Percentiles rank a stretch among this genome's conserved stretches.
Evolutionary conservation across 2,888 invertebrate species (phyloP).

Genomic region (Esperia sulphurella): DNA sequence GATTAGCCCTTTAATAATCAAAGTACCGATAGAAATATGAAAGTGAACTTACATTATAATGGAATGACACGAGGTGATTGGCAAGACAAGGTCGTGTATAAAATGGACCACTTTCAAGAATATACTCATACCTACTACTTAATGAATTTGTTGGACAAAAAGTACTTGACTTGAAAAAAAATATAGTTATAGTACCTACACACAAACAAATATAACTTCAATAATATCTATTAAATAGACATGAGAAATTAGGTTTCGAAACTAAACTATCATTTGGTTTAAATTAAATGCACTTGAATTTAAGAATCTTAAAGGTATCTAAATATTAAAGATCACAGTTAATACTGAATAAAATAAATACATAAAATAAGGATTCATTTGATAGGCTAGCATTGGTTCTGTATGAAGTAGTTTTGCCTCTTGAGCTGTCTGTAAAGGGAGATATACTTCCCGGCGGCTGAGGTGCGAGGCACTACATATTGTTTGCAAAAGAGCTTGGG

Average conservation of each 20-base stretch:
- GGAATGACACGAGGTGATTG: slow-evolving; percentile 18
- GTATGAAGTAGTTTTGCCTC: slow-evolving; percentile 68
- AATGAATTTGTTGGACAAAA: not conserved
- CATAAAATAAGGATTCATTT: slow-evolving; percentile 31
- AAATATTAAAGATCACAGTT: slow-evolving; percentile 73
- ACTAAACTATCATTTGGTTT: slow-evolving; percentile 60
- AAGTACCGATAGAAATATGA: not conserved
- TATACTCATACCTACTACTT: not conserved
- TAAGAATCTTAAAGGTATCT: slow-evolving; percentile 48
- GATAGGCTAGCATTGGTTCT: slow-evolving; percentile 59
- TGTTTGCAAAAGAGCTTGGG: slow-evolving; percentile 88
- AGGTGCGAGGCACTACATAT: slow-evolving; percentile 89
- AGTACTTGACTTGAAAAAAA: not conserved
- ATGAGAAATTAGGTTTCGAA: slow-evolving; percentile 12
- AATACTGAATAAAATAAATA: slow-evolving; percentile 70
- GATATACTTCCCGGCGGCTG: slow-evolving; percentile 91
- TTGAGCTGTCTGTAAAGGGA: slow-evolving; percentile 87
- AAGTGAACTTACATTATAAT: slow-evolving; percentile 3
- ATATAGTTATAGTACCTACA: not conserved
- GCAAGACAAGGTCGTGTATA: slow-evolving; percentile 37
- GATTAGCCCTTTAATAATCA: not conserved
- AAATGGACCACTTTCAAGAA: slow-evolving; percentile 18
- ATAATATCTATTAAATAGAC: slow-evolving; percentile 17
- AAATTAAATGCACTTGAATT: slow-evolving; percentile 71
- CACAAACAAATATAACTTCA: slow-evolving; percentile 9